Percentiles rank a stretch among this genome's conserved stretches.
Conservation (phyloP, 2,888 invertebrate genomes). For the Noctua fimbriata region DNA sequence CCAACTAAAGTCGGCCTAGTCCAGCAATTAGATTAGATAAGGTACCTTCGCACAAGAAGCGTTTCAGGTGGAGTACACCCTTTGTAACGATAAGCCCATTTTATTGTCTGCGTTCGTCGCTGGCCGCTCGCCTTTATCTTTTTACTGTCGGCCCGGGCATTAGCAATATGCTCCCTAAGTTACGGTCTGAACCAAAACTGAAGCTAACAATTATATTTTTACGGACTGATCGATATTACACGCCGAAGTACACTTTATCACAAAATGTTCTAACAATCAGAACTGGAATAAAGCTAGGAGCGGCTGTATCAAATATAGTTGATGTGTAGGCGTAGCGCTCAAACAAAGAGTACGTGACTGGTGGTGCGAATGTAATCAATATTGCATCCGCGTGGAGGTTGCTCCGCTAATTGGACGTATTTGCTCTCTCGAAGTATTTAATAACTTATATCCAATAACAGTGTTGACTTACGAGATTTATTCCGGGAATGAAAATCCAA, state of each 20-base stretch:
- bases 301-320: slow-evolving; percentile 35
- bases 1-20: slow-evolving; percentile 38
- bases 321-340: slow-evolving; percentile 44
- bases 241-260: slow-evolving; percentile 27
- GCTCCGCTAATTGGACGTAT: slow-evolving; percentile 59
- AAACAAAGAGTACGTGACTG: slow-evolving; percentile 62
- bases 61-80: slow-evolving; percentile 76
- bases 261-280: slow-evolving; percentile 6
- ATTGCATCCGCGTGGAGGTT: slow-evolving; percentile 59
- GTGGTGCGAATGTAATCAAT: slow-evolving; percentile 61
- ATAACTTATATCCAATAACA: slow-evolving; percentile 45
- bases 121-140: slow-evolving; percentile 81
- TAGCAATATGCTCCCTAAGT: slow-evolving; percentile 83
- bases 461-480: slow-evolving; percentile 11
- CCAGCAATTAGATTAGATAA: slow-evolving; percentile 72
- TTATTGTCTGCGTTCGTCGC: slow-evolving; percentile 82
- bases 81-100: slow-evolving; percentile 83
- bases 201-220: slow-evolving; percentile 72
- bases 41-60: slow-evolving; percentile 66
- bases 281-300: slow-evolving; percentile 28
- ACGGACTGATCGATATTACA: slow-evolving; percentile 62
- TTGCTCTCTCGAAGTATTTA: slow-evolving; percentile 43
- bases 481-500: slow-evolving; percentile 14
- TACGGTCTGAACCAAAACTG: slow-evolving; percentile 76
- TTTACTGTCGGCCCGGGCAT: slow-evolving; percentile 82